Percentiles rank a stretch among this genome's conserved stretches.
These are phyloP conservation scores for Pyrocoelia pectoralis DNA, from an alignment of 2,888 invertebrate species.

Conservation along the genomic window DNA sequence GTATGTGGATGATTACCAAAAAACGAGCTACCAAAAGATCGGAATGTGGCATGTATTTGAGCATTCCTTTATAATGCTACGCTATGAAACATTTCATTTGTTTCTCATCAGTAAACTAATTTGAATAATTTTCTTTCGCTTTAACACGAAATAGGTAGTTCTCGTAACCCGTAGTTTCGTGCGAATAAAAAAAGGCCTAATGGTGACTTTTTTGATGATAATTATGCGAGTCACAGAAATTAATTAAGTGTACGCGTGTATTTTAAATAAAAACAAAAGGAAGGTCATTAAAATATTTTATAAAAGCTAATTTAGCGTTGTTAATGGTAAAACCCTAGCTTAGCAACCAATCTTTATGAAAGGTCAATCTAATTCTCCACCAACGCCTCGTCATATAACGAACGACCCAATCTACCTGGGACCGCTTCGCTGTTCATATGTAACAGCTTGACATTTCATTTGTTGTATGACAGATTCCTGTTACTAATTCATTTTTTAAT, in stretches of 20 bases:
- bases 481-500: slow-evolving; percentile 61
- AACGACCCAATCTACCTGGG: slow-evolving; percentile 46
- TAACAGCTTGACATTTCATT: slow-evolving; percentile 59
- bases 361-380: slow-evolving; percentile 53
- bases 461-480: slow-evolving; percentile 59
- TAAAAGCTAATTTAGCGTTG: slow-evolving; percentile 56
- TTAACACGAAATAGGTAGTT: slow-evolving; percentile 31
- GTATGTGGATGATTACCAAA: slow-evolving; percentile 20
- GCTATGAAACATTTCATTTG: slow-evolving; percentile 52
- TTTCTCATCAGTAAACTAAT: slow-evolving; percentile 53
- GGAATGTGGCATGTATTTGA: slow-evolving; percentile 50
- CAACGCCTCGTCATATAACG: slow-evolving; percentile 45
- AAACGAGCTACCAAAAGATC: slow-evolving; percentile 26
- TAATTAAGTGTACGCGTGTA: slow-evolving; percentile 31
- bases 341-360: slow-evolving; percentile 50
- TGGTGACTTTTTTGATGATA: background rate
- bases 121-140: slow-evolving; percentile 50
- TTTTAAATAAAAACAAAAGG: slow-evolving; percentile 50
- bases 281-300: slow-evolving; percentile 57
- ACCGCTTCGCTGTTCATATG: slow-evolving; percentile 45
- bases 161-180: slow-evolving; percentile 14
- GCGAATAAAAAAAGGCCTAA: slow-evolving; percentile 7
- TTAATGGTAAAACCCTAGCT: slow-evolving; percentile 50
- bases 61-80: slow-evolving; percentile 52
- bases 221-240: slow-evolving; percentile 1